phyloP scores from a whole-genome alignment of 1,140 invertebrate species.

The Temnothorax curvispinosus region DNA sequence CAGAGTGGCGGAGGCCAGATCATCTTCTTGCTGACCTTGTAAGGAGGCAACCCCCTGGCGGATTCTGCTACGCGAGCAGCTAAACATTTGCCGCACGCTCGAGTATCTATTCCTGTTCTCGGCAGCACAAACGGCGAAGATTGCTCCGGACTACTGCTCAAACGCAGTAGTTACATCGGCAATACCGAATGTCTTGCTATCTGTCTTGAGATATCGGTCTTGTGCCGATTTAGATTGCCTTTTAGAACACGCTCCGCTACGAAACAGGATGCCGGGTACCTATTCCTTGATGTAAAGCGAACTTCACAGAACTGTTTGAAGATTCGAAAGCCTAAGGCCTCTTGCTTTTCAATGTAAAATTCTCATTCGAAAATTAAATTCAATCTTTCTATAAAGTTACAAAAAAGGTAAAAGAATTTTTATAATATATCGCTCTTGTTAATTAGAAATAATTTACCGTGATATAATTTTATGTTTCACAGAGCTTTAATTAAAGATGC shows the following conservation, averaged over 20 bases:
- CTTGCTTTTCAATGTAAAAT: background rate
- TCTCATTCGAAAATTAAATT: conserved; percentile 7
- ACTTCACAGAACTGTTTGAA: conserved; percentile 13
- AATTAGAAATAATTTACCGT: background rate
- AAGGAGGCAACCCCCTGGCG: conserved; percentile 46
- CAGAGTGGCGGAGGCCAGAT: conserved; percentile 27
- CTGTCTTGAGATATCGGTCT: conserved; percentile 46
- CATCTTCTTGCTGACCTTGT: conserved; percentile 54
- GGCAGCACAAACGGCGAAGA: conserved; percentile 47
- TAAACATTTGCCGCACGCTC: conserved; percentile 55
- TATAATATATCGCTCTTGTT: background rate
- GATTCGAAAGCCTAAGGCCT: background rate
- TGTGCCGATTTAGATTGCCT: conserved; percentile 58
- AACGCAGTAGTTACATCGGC: conserved; percentile 44
- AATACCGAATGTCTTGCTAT: conserved; percentile 42
- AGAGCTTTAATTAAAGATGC: background rate
- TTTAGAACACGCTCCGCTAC: conserved; percentile 33
- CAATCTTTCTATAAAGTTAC: background rate
- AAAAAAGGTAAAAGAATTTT: background rate
- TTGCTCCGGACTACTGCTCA: conserved; percentile 36
- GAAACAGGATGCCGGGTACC: background rate
- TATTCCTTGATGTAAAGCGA: conserved; percentile 2
- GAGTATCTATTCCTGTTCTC: conserved; percentile 72
- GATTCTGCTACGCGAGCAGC: conserved; percentile 19
- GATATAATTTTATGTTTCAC: background rate